Base-by-base conservation (phyloP, 2,888 invertebrate genomes). In the Taphrorychus bicolor region DNA sequence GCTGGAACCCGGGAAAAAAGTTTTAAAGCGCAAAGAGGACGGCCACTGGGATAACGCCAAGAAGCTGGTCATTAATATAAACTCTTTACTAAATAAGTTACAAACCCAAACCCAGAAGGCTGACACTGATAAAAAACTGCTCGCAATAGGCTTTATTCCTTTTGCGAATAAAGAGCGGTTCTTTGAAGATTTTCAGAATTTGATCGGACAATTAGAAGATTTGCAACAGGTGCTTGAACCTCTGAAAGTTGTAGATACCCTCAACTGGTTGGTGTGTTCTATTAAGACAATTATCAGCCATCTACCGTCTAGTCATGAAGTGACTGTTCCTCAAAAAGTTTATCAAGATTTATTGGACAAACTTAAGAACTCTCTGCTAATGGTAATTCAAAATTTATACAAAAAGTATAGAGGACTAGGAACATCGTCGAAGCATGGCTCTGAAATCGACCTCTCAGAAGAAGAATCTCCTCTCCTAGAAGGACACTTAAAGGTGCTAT, bases 401-500 rank as follows among this genome's bases (percentile, higher is more conserved):
- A 77, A 76, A 57, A 77, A 77, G 60, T 73, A 77, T 58, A 40
- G 59, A 11, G 45, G 53, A 51, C 5, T 23, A 14, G 56, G 56
- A 5, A 40, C 48, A 5, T 59, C 14, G 21, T 22, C 48, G 21
- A 62, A 61, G 32, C 64, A 69, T 45, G 52, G 41, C 5, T 32
- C 85, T 41, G 78, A 78, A 16, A 67, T 73, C 58, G 73, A 76
- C 22, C 79, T 52, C 22, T 32, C 23, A 49, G 80, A 80, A 18
- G 80, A 80, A 18, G 82, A 84, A 49, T 82, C 83, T 67, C 81
- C 85, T 1, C 85, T 85, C 42, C 85, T 86, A 78, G 87, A 89
- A 17, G 86, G 87, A 75, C 90, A 91, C 81, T 83, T 94, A 52
- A 91, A 88, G 74, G 85, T 86, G 62, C 85, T 86, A 73, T 82